phyloP scores from a whole-genome alignment of 2,113 vertebrate genomes.

The Dicrurus megarhynchus region DNA sequence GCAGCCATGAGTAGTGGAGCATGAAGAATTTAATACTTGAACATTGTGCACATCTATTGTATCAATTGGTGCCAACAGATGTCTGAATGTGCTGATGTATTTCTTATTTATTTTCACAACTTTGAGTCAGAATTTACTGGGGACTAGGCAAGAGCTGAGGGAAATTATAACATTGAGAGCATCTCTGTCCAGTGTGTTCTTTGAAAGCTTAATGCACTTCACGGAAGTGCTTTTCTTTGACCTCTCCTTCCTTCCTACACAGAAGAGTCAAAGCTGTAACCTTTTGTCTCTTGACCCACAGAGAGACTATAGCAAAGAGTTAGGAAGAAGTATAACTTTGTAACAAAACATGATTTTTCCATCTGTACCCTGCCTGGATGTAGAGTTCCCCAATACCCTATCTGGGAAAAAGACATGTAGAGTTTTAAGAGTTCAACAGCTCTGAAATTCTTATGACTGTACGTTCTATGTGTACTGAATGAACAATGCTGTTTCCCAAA shows the following conservation, averaged over 20 bases:
- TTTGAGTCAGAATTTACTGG: background rate
- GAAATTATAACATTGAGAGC: background rate
- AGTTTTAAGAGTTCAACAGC: background rate
- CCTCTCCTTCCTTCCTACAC: background rate
- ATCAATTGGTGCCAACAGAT: background rate
- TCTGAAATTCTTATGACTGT: background rate
- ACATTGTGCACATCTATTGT: background rate
- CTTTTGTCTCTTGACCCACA: background rate
- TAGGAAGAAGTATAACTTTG: background rate
- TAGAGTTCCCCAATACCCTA: background rate
- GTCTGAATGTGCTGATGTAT: background rate
- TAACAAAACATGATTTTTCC: background rate
- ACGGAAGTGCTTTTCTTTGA: background rate
- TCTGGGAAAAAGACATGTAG: background rate
- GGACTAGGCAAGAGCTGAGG: background rate
- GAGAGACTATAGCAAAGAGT: background rate
- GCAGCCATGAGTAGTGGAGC: slow-evolving; percentile 33
- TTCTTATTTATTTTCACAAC: background rate
- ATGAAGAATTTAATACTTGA: background rate
- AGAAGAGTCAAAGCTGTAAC: background rate
- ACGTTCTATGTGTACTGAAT: background rate
- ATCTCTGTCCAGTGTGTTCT: background rate
- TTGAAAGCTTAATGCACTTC: background rate
- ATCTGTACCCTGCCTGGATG: background rate
- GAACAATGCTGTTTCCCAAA: background rate